Conservation (phyloP, 2,888 invertebrate species). For the Zonitis immaculata region DNA sequence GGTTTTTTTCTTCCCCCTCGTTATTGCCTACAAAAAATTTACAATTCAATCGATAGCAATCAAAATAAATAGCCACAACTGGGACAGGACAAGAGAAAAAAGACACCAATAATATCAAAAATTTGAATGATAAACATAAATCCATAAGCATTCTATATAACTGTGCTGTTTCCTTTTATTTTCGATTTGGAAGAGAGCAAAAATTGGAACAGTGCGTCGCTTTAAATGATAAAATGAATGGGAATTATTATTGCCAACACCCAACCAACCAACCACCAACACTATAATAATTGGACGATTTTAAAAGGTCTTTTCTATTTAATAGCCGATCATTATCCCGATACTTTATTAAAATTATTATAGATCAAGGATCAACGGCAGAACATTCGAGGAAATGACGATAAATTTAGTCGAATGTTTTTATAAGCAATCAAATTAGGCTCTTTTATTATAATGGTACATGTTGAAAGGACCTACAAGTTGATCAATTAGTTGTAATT, state of each 20-base stretch:
- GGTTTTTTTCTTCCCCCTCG: background rate
- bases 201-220: background rate
- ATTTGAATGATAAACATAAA: too few species aligned
- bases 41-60: constrained; percentile 17
- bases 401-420: background rate
- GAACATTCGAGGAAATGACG: background rate
- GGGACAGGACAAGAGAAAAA: too few species aligned
- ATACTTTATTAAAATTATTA: background rate
- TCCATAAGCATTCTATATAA: too few species aligned
- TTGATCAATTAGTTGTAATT: background rate
- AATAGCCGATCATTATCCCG: background rate
- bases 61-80: too few species aligned
- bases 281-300: background rate
- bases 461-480: too few species aligned
- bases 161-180: too few species aligned
- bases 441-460: too few species aligned
- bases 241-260: background rate
- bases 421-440: too few species aligned
- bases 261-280: background rate
- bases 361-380: background rate
- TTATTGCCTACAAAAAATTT: constrained; percentile 6
- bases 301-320: background rate
- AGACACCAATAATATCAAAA: too few species aligned
- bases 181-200: too few species aligned
- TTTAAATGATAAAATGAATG: background rate